Evolutionary conservation across 2,797 vertebrate species (phyloP), one percentile per base, ranked within the genome.

Genomic region (Xiphorhynchus erythropygius): DNA sequence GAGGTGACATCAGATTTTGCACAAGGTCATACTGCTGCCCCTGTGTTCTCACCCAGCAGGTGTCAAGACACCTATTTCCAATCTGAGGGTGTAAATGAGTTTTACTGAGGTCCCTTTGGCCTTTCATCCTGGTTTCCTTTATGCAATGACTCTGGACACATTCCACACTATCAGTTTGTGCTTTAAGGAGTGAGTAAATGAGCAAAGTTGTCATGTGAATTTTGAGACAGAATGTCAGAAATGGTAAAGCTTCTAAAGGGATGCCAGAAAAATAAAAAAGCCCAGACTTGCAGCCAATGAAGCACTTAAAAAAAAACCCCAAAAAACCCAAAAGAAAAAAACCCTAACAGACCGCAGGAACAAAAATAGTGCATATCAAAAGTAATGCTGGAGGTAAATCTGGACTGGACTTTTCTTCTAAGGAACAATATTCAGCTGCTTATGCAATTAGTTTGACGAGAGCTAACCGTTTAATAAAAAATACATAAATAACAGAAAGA

Each of bases 221-320:
- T 89, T 82, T 87, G 80, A 94, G 92, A 82, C 71, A 94, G 64
- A 77, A 60, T 0, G 2, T 94, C 94, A 94, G 88, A 96, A 97
- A 91, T 88, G 41, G 87, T 91, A 96, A 92, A 93, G n/a, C 35
- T 95, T 95, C 86, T 96, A 89, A 97, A 97, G 39, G 28, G 28
- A 69, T 90, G 88, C 56, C 95, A 97, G 68, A 88, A 94, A 96
- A 89, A 87, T 81, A 84, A 97, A 95, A 93, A 83, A 95, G 35
- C 17, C 4, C 23, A 55, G 56, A 77, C 62, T 19, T 76, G 24
- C 59, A 87, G 41, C 49, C 60, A 87, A 21, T 22, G 30, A 84
- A 33, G 30, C 24, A 63, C 47, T 57, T 75, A 10, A 4, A 44
- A 35, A 22, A 70, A 55, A 42, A 2, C 18, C 18, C 33, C 7